A percentile compares a stretch with the other conserved stretches of the same genome.
Conservation (phyloP, 2,888 invertebrate genomes). For the Apodemia mormo region DNA sequence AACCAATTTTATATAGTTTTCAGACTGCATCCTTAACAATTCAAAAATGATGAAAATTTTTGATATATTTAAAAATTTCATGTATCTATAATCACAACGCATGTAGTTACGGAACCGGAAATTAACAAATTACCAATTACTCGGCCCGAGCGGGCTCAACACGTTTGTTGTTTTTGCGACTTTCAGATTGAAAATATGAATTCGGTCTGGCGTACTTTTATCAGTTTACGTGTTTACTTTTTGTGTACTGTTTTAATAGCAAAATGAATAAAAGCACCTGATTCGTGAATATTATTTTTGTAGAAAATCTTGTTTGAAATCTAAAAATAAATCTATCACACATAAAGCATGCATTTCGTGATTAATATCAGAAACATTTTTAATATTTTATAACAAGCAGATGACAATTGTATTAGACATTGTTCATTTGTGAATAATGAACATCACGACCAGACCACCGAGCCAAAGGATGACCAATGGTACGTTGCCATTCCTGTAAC, state of each 20-base stretch:
- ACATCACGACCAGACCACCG: too few species aligned
- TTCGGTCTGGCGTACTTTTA: neutral
- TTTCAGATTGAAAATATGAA: slow-evolving; percentile 15
- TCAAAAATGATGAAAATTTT: neutral
- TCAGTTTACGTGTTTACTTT: neutral
- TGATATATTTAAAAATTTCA: neutral
- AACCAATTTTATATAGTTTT: too few species aligned
- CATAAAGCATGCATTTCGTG: too few species aligned
- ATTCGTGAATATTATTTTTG: neutral
- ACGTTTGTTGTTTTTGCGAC: slow-evolving; percentile 4
- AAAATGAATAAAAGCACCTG: neutral
- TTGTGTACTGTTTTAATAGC: neutral
- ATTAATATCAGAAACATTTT: too few species aligned
- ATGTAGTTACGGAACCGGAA: neutral
- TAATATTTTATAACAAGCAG: too few species aligned
- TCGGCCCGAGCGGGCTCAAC: neutral
- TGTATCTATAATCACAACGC: slow-evolving; percentile 1
- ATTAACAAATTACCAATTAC: slow-evolving; percentile 10
- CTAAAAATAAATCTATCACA: too few species aligned
- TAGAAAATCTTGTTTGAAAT: too few species aligned
- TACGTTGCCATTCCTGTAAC: too few species aligned
- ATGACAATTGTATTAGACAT: too few species aligned
- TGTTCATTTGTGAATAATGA: too few species aligned
- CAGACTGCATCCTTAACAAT: neutral
- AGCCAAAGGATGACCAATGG: too few species aligned